These are phyloP conservation scores for Morone chrysops DNA, from an alignment of 2,113 vertebrate genomes.

Conservation along the genomic window DNA sequence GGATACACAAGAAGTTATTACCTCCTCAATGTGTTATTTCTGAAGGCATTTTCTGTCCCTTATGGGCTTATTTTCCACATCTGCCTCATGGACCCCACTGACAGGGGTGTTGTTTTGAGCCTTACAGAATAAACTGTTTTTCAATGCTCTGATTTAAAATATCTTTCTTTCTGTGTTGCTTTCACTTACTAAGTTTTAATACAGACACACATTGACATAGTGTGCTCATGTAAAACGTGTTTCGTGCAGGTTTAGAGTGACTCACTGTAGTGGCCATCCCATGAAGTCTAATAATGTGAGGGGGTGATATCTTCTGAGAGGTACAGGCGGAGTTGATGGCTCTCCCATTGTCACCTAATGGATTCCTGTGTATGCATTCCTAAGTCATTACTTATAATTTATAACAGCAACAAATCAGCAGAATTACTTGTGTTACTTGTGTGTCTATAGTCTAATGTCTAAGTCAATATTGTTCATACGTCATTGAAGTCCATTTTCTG, in stretches of 20 bases:
- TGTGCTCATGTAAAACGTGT: slow-evolving; percentile 5
- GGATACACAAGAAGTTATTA: slow-evolving; percentile 15
- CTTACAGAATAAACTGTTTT: slow-evolving; percentile 1
- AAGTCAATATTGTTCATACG: slow-evolving; percentile 52
- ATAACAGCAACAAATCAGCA: slow-evolving; percentile 32
- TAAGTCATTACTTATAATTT: slow-evolving; percentile 20
- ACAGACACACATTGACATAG: background rate
- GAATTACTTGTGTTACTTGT: slow-evolving; percentile 10
- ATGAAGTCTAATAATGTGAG: slow-evolving; percentile 6
- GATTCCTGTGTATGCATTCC: slow-evolving; percentile 28
- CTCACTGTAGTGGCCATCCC: background rate
- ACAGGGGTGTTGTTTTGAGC: slow-evolving; percentile 30
- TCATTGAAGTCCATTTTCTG: slow-evolving; percentile 39
- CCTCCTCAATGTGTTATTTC: slow-evolving; percentile 10
- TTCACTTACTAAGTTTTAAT: slow-evolving; percentile 6
- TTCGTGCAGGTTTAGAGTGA: slow-evolving; percentile 5
- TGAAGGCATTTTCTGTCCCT: slow-evolving; percentile 13
- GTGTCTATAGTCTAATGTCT: slow-evolving; percentile 8
- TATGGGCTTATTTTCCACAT: slow-evolving; percentile 54
- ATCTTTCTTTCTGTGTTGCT: background rate
- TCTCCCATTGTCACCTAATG: slow-evolving; percentile 19
- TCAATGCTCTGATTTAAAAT: background rate
- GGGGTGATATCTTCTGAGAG: slow-evolving; percentile 16
- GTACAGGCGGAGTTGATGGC: slow-evolving; percentile 29
- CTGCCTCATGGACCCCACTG: slow-evolving; percentile 47